Conservation (phyloP, 2,888 invertebrate species). For the Xanthostigma xanthostigma region DNA sequence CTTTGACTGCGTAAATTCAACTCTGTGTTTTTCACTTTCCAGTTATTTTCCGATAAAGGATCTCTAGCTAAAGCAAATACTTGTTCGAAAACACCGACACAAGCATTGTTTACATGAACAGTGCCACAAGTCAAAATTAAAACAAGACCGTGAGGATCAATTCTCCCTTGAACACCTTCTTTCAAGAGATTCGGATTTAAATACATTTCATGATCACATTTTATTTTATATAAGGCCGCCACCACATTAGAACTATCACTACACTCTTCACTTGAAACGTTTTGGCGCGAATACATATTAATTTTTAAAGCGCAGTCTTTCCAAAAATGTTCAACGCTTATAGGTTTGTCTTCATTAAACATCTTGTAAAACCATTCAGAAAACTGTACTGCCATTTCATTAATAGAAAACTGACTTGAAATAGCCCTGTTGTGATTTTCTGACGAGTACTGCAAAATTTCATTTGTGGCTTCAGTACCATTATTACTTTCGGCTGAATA, state of each 20-base stretch:
- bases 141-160: constrained; percentile 45
- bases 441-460: neutral
- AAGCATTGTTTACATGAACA: constrained; percentile 33
- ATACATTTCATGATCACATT: constrained; percentile 29
- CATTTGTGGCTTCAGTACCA: constrained; percentile 4
- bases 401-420: constrained; percentile 20
- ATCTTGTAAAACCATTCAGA: constrained; percentile 39
- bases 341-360: constrained; percentile 25
- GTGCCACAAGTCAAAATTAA: constrained; percentile 46
- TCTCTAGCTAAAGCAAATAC: constrained; percentile 46
- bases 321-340: constrained; percentile 39
- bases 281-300: constrained; percentile 17
- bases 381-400: constrained; percentile 37
- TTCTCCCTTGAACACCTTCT: constrained; percentile 39
- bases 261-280: constrained; percentile 17
- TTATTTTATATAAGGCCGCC: constrained; percentile 24
- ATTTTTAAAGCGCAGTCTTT: constrained; percentile 30
- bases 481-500: constrained; percentile 6
- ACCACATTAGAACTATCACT: constrained; percentile 25
- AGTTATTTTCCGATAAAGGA: constrained; percentile 44
- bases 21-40: constrained; percentile 47
- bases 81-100: constrained; percentile 49
- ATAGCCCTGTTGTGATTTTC: neutral
- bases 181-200: constrained; percentile 44
- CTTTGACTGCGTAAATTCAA: constrained; percentile 28